Percentiles rank a stretch among this genome's conserved stretches.
Evolutionary conservation across 1,140 invertebrate genomes (phyloP).

Genomic region (Adelges cooleyi): DNA sequence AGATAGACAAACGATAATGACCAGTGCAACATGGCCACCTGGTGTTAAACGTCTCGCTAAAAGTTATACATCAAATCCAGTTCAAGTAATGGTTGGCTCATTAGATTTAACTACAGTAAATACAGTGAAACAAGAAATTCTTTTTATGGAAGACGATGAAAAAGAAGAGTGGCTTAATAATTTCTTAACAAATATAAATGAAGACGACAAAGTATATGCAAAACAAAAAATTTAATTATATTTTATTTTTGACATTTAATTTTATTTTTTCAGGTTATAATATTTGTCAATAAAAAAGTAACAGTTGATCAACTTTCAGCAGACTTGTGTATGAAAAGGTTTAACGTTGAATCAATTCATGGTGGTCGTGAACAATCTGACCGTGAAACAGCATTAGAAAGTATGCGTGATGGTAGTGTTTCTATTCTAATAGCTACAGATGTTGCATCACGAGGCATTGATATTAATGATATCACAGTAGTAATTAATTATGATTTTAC

Average conservation of each 20-base stretch:
- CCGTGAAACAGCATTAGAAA: constrained; percentile 69
- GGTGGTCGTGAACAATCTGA: constrained; percentile 80
- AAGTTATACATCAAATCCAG: constrained; percentile 74
- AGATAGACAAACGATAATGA: constrained; percentile 77
- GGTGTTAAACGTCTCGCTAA: constrained; percentile 69
- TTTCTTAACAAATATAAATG: constrained; percentile 31
- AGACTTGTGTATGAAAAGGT: constrained; percentile 55
- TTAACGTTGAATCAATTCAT: constrained; percentile 67
- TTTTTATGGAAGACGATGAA: constrained; percentile 59
- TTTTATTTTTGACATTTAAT: neutral
- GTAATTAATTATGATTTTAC: constrained; percentile 91
- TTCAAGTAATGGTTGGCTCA: constrained; percentile 78
- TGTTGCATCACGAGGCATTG: constrained; percentile 81
- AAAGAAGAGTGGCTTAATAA: constrained; percentile 48
- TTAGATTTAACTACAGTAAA: constrained; percentile 75
- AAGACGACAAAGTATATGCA: neutral
- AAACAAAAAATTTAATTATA: neutral
- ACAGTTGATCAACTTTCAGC: constrained; percentile 68
- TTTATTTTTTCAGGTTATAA: constrained; percentile 41
- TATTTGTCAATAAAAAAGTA: constrained; percentile 76
- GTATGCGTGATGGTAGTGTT: constrained; percentile 62
- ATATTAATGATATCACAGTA: constrained; percentile 83
- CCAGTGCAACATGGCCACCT: constrained; percentile 80
- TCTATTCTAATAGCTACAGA: constrained; percentile 87
- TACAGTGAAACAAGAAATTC: constrained; percentile 62